Evolutionary conservation across 2,113 vertebrate genomes (phyloP).

Genomic region (Ctenodactylus gundi): DNA sequence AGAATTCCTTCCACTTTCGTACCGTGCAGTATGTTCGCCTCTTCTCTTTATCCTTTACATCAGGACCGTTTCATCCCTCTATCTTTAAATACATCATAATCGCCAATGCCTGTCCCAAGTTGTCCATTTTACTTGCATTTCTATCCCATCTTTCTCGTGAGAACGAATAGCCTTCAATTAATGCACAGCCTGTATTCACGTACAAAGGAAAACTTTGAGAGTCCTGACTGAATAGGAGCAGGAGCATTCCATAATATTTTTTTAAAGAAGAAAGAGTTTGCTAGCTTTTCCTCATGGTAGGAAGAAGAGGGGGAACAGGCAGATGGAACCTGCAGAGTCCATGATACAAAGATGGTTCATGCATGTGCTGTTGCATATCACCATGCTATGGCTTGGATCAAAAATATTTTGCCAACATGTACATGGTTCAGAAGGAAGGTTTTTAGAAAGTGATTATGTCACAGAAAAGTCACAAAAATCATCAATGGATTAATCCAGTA

Average conservation of each 20-base stretch:
- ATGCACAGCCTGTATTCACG: too few relatives aligned
- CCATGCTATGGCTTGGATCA: neutral
- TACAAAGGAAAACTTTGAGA: neutral
- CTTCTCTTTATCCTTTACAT: neutral
- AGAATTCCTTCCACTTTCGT: neutral
- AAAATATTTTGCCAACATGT: neutral
- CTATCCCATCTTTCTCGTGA: neutral
- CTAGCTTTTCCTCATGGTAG: neutral
- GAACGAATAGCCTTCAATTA: too few relatives aligned
- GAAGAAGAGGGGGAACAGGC: neutral
- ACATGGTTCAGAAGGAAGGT: neutral
- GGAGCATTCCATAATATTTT: neutral
- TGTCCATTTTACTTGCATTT: neutral
- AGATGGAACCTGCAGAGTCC: neutral
- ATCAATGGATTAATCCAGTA: neutral
- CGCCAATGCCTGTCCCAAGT: neutral
- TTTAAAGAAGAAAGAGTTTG: neutral
- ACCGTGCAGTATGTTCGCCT: too few relatives aligned
- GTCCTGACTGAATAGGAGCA: neutral
- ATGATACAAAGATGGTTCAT: neutral
- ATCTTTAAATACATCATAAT: neutral
- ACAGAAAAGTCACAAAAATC: neutral
- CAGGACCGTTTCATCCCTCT: neutral
- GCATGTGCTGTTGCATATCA: neutral
- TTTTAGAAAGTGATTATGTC: neutral